Evolutionary conservation across 1,140 invertebrate species (phyloP).

Genomic region (Pseudomyrmex gracilis): DNA sequence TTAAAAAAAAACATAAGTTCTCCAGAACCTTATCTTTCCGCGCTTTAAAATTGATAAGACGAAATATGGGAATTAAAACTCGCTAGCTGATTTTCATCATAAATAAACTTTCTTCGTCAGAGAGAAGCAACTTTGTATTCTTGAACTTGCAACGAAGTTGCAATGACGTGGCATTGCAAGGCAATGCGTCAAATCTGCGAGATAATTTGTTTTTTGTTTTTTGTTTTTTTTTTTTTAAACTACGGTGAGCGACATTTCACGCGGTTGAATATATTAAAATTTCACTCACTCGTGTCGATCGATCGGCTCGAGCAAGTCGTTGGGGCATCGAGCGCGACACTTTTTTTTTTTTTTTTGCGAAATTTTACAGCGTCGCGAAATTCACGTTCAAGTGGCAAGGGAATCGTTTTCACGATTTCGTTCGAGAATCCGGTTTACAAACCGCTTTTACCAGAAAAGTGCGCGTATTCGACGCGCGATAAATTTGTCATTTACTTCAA

Average conservation of each 20-base stretch:
- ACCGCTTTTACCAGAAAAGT: not conserved
- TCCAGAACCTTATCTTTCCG: not conserved
- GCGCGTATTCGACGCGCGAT: not conserved
- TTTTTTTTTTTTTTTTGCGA: not conserved
- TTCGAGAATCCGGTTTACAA: constrained; percentile 25
- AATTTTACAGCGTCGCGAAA: constrained; percentile 14
- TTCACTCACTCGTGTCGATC: constrained; percentile 3
- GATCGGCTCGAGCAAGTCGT: constrained; percentile 14
- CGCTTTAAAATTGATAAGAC: not conserved
- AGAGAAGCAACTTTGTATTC: no score
- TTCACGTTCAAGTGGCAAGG: constrained; percentile 33
- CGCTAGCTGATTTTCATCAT: no score
- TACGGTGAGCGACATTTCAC: not conserved
- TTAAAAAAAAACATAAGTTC: no score
- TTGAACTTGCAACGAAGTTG: not conserved
- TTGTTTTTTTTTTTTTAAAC: not conserved
- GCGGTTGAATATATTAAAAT: constrained; percentile 10
- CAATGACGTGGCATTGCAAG: not conserved
- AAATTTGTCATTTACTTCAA: not conserved
- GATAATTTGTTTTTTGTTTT: no score
- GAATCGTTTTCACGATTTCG: constrained; percentile 9
- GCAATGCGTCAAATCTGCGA: not conserved
- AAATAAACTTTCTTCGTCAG: no score
- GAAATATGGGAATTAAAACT: no score
- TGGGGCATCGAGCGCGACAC: not conserved